These are phyloP conservation scores for Cheilosia urbana DNA, from an alignment of 2,888 invertebrate species.

Conservation along the genomic window DNA sequence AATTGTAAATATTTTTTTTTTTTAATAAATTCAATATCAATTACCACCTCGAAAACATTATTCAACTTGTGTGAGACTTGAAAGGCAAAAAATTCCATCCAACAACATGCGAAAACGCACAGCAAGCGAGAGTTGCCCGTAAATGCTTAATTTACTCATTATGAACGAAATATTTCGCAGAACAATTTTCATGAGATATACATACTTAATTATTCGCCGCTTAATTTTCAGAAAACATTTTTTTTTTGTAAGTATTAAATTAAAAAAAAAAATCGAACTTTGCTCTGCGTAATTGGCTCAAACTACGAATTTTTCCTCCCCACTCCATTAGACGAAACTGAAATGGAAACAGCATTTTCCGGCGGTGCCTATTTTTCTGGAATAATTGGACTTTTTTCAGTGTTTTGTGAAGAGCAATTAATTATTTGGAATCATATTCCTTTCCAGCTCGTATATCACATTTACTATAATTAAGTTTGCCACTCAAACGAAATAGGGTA, in stretches of 20 bases:
- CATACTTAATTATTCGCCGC: not conserved
- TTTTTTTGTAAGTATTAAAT: no score
- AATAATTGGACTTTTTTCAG: not conserved
- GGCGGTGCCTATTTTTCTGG: not conserved
- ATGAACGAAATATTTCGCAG: no score
- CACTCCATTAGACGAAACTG: not conserved
- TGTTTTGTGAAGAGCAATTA: conserved; percentile 7
- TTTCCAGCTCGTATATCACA: conserved; percentile 16
- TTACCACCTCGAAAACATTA: no score
- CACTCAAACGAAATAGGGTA: conserved; percentile 16
- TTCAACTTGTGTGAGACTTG: no score
- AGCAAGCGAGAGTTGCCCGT: no score
- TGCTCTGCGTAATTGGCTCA: conserved; percentile 18
- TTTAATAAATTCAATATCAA: no score
- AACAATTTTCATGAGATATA: not conserved
- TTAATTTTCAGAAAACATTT: no score
- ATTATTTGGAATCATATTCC: conserved; percentile 28
- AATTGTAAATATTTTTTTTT: no score
- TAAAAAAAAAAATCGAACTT: not conserved
- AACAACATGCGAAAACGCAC: no score
- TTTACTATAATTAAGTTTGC: conserved; percentile 11
- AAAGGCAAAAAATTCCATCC: no score
- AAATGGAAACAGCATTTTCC: not conserved
- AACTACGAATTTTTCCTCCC: not conserved
- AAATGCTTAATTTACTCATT: conserved; percentile 5